Conservation (phyloP, 1,140 invertebrate genomes). For the Tetramorium simillimum region DNA sequence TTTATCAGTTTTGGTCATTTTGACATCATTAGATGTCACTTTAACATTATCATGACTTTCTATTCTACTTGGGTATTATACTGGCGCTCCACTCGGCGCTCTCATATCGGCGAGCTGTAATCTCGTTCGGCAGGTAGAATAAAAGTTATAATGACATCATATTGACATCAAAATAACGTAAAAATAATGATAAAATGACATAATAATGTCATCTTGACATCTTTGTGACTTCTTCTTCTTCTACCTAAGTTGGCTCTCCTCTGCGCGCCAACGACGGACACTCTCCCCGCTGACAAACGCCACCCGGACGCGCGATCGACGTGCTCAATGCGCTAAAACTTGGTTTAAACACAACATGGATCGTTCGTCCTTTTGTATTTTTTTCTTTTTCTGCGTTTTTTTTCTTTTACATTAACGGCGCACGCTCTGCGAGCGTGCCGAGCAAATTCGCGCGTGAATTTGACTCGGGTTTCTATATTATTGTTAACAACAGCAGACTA, state of each 20-base stretch:
- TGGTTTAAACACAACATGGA: conserved; percentile 48
- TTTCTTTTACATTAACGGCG: conserved; percentile 43
- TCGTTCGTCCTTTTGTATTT: conserved; percentile 37
- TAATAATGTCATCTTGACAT: too few species aligned
- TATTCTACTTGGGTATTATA: not conserved
- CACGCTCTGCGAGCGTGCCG: conserved; percentile 54
- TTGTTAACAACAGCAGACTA: conserved; percentile 81
- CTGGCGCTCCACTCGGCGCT: not conserved
- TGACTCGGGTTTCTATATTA: conserved; percentile 70
- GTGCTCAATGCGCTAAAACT: conserved; percentile 17
- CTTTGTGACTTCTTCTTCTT: too few species aligned
- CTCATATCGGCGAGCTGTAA: not conserved
- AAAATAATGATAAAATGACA: too few species aligned
- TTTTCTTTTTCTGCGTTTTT: conserved; percentile 21
- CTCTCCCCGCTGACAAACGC: not conserved
- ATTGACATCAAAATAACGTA: too few species aligned
- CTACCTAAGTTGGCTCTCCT: not conserved
- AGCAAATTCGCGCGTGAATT: conserved; percentile 65
- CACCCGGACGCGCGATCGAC: not conserved
- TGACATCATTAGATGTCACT: too few species aligned
- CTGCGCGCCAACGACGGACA: not conserved
- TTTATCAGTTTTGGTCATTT: too few species aligned
- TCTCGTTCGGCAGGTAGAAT: not conserved
- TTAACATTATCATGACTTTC: too few species aligned
- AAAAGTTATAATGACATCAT: too few species aligned